Percentiles rank a stretch among this genome's conserved stretches.
Conservation (phyloP, 2,113 vertebrate species). For the Numida meleagris region DNA sequence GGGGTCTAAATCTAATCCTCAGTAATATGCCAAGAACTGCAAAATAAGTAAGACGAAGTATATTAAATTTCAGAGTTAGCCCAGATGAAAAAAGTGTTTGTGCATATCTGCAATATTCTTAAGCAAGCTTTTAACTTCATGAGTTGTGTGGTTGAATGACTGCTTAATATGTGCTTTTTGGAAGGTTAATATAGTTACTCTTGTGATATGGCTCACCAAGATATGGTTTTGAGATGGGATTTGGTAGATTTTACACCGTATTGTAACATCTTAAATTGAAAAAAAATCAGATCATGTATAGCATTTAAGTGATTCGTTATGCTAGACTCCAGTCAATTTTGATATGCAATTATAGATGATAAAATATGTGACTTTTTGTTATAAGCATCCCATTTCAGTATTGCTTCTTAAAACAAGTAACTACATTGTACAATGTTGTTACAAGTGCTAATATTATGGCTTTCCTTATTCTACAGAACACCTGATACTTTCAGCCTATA, state of each 20-base stretch:
- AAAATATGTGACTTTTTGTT: not conserved
- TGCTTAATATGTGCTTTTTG: not conserved
- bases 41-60: not conserved
- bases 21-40: not conserved
- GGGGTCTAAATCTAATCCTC: not conserved
- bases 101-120: not conserved
- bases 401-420: not conserved
- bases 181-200: not conserved
- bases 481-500: not conserved
- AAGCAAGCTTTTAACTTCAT: not conserved
- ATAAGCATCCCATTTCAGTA: not conserved
- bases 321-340: not conserved
- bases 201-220: not conserved
- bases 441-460: not conserved
- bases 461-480: not conserved
- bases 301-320: not conserved
- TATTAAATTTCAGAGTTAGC: not conserved
- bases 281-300: not conserved
- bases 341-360: not conserved
- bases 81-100: not conserved
- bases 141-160: not conserved
- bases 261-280: not conserved
- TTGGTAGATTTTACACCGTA: not conserved
- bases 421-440: not conserved
- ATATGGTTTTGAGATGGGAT: not conserved